A percentile compares a stretch with the other conserved stretches of the same genome.
Evolutionary conservation across 2,888 invertebrate species (phyloP).

Genomic region (Cerceris ruficornis): DNA sequence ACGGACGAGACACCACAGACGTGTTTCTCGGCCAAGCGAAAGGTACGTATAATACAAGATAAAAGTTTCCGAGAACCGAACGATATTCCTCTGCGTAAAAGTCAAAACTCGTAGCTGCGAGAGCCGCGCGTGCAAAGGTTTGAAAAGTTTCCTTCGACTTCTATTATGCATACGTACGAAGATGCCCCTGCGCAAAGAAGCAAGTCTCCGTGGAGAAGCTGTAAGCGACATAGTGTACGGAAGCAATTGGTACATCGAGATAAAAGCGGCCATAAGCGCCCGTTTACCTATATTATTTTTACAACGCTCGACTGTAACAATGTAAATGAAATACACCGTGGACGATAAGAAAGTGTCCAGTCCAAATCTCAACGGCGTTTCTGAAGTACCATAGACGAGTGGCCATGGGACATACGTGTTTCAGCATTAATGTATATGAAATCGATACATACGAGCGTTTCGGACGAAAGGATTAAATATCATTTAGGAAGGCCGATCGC

Average conservation of each 20-base stretch:
- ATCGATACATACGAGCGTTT: too few species aligned
- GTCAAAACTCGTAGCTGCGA: conserved; percentile 22
- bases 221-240: conserved; percentile 51
- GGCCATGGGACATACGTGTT: conserved; percentile 70
- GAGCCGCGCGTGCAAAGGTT: conserved; percentile 22
- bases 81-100: conserved; percentile 3
- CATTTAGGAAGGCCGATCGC: too few species aligned
- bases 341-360: conserved; percentile 15
- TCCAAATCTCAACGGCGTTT: conserved; percentile 8
- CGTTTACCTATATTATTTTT: conserved; percentile 43
- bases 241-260: conserved; percentile 55
- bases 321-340: conserved; percentile 24
- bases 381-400: conserved; percentile 31
- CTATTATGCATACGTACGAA: conserved; percentile 36
- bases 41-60: background rate
- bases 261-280: conserved; percentile 55
- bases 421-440: conserved; percentile 1
- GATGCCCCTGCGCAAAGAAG: conserved; percentile 56
- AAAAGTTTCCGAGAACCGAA: background rate
- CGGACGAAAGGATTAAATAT: too few species aligned
- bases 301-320: conserved; percentile 45
- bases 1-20: background rate
- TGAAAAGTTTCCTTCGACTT: conserved; percentile 20
- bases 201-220: conserved; percentile 50
- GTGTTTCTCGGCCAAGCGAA: background rate